These are phyloP conservation scores for Drosophila parthenogenetica DNA, from an alignment of 2,888 invertebrate genomes.

Conservation along the genomic window DNA sequence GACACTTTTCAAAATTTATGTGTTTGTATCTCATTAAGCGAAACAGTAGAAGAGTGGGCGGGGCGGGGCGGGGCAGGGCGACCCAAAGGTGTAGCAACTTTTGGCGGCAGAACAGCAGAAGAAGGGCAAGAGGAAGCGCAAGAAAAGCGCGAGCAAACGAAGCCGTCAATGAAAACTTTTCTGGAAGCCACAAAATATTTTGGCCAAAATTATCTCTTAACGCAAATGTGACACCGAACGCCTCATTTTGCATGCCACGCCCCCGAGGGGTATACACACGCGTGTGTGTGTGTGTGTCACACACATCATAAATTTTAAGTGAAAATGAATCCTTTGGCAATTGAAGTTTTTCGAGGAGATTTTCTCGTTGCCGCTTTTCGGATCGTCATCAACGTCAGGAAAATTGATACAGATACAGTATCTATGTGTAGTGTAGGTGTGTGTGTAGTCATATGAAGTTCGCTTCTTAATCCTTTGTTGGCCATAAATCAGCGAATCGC, in stretches of 20 bases:
- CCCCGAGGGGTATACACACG: background rate
- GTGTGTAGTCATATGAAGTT: conserved; percentile 40
- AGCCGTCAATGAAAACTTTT: conserved; percentile 66
- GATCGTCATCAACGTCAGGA: conserved; percentile 71
- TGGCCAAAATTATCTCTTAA: conserved; percentile 76
- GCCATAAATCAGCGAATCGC: conserved; percentile 82
- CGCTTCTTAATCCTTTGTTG: conserved; percentile 78
- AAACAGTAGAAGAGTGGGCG: conserved; percentile 27
- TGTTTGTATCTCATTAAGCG: conserved; percentile 84
- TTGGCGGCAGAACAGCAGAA: conserved; percentile 18
- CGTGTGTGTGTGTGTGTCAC: conserved; percentile 27
- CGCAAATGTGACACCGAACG: conserved; percentile 76
- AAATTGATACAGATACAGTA: conserved; percentile 32
- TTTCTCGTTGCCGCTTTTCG: conserved; percentile 57
- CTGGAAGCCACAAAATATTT: conserved; percentile 58
- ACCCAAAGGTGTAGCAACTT: conserved; percentile 66
- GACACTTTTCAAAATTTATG: conserved; percentile 84
- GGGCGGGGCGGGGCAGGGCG: background rate
- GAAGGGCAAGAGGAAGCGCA: conserved; percentile 4
- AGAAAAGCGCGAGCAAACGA: conserved; percentile 1
- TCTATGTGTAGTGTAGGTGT: conserved; percentile 31
- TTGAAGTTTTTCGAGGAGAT: conserved; percentile 76
- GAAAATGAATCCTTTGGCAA: conserved; percentile 82
- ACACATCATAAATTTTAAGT: conserved; percentile 77
- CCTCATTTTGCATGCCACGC: conserved; percentile 30